Percentiles rank a stretch among this genome's conserved stretches.
Conservation (phyloP, 2,113 vertebrate species). For the Ammodytes marinus region DNA sequence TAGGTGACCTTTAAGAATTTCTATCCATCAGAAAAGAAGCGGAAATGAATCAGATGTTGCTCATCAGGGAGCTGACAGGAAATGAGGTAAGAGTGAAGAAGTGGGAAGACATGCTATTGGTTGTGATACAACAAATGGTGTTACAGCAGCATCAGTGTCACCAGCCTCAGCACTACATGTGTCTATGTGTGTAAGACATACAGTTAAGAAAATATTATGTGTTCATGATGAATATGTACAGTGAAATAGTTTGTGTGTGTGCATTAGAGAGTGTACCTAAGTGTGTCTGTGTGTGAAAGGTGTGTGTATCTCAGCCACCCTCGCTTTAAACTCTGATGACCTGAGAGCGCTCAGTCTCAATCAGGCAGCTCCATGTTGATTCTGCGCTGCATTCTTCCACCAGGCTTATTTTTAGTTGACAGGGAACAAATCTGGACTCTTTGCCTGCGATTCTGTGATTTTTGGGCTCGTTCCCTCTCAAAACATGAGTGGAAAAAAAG, state of each 20-base stretch:
- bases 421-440: conserved; percentile 76
- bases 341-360: conserved; percentile 62
- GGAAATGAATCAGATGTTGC: not conserved
- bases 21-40: too few species aligned
- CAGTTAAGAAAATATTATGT: conserved; percentile 23
- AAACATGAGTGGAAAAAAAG: conserved; percentile 77
- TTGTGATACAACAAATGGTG: conserved; percentile 18
- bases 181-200: conserved; percentile 5
- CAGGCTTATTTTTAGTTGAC: conserved; percentile 78
- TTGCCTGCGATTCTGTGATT: conserved; percentile 79
- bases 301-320: conserved; percentile 38
- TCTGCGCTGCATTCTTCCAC: conserved; percentile 68
- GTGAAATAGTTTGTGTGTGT: conserved; percentile 12
- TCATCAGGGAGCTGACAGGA: not conserved
- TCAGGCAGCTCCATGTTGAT: conserved; percentile 62
- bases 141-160: conserved; percentile 42
- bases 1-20: too few species aligned
- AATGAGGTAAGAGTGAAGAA: not conserved
- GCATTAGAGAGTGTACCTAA: conserved; percentile 3
- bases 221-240: conserved; percentile 23
- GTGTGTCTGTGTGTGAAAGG: conserved; percentile 32
- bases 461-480: conserved; percentile 78
- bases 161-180: conserved; percentile 7
- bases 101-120: not conserved
- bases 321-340: conserved; percentile 48